These are phyloP conservation scores for Drosophila pseudoananassae DNA, from an alignment of 1,140 invertebrate species.

Conservation along the genomic window DNA sequence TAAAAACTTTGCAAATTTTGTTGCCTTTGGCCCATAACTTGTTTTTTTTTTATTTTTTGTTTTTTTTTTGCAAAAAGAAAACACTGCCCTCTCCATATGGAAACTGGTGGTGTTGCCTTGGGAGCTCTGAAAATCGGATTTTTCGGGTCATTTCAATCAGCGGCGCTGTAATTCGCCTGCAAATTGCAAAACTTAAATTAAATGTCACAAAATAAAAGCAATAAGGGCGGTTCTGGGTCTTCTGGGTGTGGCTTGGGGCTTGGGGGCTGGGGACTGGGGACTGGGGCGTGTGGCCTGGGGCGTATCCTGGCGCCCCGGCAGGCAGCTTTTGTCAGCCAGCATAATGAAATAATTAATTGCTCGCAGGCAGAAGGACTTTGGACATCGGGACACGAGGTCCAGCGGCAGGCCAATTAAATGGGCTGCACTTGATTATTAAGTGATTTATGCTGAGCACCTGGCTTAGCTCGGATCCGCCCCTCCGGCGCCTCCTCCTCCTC, in stretches of 20 bases:
- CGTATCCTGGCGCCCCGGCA: conserved; percentile 10
- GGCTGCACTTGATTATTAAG: conserved; percentile 78
- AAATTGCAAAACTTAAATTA: conserved; percentile 80
- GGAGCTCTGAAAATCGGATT: conserved; percentile 9
- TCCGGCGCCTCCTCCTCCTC: neutral
- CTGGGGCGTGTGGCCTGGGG: neutral
- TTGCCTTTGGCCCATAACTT: conserved; percentile 24
- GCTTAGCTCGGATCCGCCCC: conserved; percentile 36
- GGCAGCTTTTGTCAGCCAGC: conserved; percentile 51
- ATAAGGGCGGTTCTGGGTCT: neutral
- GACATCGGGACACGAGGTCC: conserved; percentile 27
- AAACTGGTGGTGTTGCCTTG: neutral
- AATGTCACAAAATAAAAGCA: conserved; percentile 61
- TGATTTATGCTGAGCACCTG: conserved; percentile 79
- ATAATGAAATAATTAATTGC: conserved; percentile 74
- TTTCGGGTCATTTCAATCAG: conserved; percentile 60
- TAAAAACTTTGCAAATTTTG: conserved; percentile 73
- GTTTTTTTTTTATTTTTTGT: conserved; percentile 18
- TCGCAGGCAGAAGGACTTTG: conserved; percentile 31
- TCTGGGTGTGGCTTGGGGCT: neutral
- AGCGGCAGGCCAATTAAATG: conserved; percentile 71
- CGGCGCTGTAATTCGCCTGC: conserved; percentile 56
- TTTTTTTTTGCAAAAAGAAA: conserved; percentile 24
- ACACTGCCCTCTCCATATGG: conserved; percentile 19
- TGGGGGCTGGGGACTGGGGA: neutral